phyloP scores from a whole-genome alignment of 2,113 vertebrate genomes.

The Bambusicola thoracicus region DNA sequence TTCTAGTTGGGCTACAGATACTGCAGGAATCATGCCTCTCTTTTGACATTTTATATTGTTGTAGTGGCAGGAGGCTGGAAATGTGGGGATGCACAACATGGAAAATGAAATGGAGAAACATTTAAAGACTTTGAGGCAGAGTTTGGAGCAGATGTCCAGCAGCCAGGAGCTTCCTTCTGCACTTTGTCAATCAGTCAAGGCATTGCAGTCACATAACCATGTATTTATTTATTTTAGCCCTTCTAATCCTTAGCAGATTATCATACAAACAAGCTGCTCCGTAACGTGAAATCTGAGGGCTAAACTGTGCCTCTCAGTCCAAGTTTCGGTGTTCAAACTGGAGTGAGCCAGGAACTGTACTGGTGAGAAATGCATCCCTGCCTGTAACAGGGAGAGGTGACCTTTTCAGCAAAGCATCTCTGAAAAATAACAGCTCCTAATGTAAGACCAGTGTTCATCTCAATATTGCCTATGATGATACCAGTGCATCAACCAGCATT shows the following conservation, averaged over 20 bases:
- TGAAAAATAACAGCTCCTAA: not conserved
- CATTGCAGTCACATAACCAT: not conserved
- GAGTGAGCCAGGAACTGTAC: not conserved
- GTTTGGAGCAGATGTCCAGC: not conserved
- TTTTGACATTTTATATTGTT: constrained; percentile 25
- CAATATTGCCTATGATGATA: not conserved
- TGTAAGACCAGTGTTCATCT: not conserved
- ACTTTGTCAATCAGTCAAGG: not conserved
- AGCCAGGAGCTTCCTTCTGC: not conserved
- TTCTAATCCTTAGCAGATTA: not conserved
- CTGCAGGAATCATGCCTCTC: constrained; percentile 49
- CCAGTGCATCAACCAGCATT: not conserved
- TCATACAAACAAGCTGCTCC: not conserved
- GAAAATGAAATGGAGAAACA: constrained; percentile 28
- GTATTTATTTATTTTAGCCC: not conserved
- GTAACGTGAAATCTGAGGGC: not conserved
- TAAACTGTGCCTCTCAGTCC: not conserved
- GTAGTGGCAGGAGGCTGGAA: constrained; percentile 39
- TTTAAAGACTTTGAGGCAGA: constrained; percentile 25
- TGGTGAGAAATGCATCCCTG: not conserved
- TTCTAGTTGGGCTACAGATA: constrained; percentile 45
- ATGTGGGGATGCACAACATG: not conserved
- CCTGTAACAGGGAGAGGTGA: not conserved
- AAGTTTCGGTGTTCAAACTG: not conserved
- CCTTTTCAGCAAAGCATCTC: not conserved